These are phyloP conservation scores for Calameuta idolon DNA, from an alignment of 2,888 invertebrate genomes.

Conservation along the genomic window DNA sequence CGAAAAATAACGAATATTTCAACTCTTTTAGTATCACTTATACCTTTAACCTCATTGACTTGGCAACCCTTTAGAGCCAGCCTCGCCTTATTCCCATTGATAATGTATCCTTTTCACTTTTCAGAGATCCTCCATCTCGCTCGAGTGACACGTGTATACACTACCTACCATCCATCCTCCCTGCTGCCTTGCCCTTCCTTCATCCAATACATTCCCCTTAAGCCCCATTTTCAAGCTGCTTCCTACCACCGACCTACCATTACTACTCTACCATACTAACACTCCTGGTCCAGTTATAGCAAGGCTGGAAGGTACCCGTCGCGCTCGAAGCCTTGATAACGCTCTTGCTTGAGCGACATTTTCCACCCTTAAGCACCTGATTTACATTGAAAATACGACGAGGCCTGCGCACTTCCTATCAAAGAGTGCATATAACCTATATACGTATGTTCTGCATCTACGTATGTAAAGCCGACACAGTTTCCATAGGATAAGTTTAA, in stretches of 20 bases:
- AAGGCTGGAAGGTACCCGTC: slow-evolving; percentile 1
- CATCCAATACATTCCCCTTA: neutral
- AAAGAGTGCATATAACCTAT: neutral
- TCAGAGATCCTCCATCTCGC: neutral
- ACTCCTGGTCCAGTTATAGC: slow-evolving; percentile 3
- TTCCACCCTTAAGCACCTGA: slow-evolving; percentile 5
- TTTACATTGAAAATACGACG: neutral
- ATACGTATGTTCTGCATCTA: neutral
- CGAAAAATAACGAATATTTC: slow-evolving; percentile 59
- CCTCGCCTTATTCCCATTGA: neutral
- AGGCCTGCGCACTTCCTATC: neutral
- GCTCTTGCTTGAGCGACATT: slow-evolving; percentile 19
- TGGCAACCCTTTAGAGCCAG: neutral
- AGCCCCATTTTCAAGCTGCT: neutral
- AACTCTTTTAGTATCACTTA: slow-evolving; percentile 66
- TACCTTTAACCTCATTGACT: slow-evolving; percentile 51
- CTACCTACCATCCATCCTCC: neutral
- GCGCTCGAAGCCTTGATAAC: neutral
- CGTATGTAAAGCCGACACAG: neutral
- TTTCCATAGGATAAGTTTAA: neutral
- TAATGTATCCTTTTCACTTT: neutral
- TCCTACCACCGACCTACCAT: neutral
- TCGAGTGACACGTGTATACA: neutral
- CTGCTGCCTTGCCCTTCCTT: neutral
- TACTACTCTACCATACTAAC: neutral